Conservation (phyloP, 2,888 invertebrate species). For the Drosophila atroscutellata region DNA sequence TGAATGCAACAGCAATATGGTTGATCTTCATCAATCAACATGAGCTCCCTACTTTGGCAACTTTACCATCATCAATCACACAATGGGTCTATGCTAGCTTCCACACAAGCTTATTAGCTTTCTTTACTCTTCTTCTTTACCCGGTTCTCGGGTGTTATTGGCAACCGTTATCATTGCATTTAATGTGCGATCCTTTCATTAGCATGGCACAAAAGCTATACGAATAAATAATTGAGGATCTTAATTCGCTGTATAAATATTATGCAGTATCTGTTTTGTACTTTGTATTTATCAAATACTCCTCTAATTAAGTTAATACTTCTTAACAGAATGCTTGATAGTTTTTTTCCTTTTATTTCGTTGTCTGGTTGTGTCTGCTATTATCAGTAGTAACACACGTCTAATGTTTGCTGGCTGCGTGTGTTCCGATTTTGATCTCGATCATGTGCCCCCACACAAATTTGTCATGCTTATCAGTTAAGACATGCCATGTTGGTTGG, state of each 20-base stretch:
- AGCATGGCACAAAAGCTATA: neutral
- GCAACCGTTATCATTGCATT: neutral
- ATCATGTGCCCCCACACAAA: constrained; percentile 73
- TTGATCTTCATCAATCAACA: constrained; percentile 5
- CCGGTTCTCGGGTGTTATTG: neutral
- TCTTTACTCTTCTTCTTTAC: neutral
- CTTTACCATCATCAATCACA: constrained; percentile 3
- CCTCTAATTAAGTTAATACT: constrained; percentile 42
- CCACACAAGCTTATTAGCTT: neutral
- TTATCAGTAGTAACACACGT: constrained; percentile 30
- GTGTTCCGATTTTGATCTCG: constrained; percentile 48
- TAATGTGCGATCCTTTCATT: neutral
- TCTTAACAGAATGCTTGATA: neutral
- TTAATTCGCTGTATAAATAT: constrained; percentile 21
- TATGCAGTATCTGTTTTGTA: neutral
- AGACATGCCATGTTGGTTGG: constrained; percentile 36
- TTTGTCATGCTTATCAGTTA: constrained; percentile 76
- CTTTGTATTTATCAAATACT: constrained; percentile 14
- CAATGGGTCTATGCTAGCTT: neutral
- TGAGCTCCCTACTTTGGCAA: neutral
- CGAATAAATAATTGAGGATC: constrained; percentile 36
- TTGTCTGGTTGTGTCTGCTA: neutral
- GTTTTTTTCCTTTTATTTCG: neutral
- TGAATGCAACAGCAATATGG: neutral
- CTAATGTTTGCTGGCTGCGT: constrained; percentile 15